A percentile compares a stretch with the other conserved stretches of the same genome.
phyloP scores from a whole-genome alignment of 2,113 vertebrate species.

The Alethe diademata region DNA sequence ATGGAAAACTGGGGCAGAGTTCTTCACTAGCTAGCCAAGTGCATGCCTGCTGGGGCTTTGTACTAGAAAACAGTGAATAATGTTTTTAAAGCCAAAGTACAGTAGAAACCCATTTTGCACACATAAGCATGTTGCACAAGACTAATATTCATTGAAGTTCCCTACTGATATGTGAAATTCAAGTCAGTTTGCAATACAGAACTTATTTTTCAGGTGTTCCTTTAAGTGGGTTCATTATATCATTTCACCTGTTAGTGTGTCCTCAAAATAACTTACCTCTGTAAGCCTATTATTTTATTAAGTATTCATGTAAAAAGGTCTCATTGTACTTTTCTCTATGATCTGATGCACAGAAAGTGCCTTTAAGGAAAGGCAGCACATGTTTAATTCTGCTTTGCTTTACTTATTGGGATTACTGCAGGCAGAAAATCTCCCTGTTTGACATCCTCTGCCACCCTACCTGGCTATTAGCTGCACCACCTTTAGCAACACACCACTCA shows the following conservation, averaged over 20 bases:
- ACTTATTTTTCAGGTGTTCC: slow-evolving; percentile 27
- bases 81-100: slow-evolving; percentile 61
- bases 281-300: slow-evolving; percentile 18
- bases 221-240: neutral
- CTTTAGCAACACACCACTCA: neutral
- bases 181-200: neutral
- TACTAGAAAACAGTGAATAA: slow-evolving; percentile 54
- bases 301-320: neutral
- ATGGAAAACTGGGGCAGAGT: slow-evolving; percentile 74
- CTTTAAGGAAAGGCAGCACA: neutral
- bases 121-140: slow-evolving; percentile 34
- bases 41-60: slow-evolving; percentile 71
- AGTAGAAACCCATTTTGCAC: slow-evolving; percentile 50
- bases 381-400: neutral
- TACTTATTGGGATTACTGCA: neutral
- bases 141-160: neutral
- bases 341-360: neutral
- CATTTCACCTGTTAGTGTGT: neutral
- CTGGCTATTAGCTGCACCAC: neutral
- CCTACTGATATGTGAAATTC: slow-evolving; percentile 6
- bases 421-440: neutral
- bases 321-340: neutral
- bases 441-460: neutral
- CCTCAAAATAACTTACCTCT: neutral
- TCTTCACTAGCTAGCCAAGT: slow-evolving; percentile 71